Percentiles rank a stretch among this genome's conserved stretches.
Conservation (phyloP, 2,113 vertebrate genomes). For the Sceloporus undulatus region DNA sequence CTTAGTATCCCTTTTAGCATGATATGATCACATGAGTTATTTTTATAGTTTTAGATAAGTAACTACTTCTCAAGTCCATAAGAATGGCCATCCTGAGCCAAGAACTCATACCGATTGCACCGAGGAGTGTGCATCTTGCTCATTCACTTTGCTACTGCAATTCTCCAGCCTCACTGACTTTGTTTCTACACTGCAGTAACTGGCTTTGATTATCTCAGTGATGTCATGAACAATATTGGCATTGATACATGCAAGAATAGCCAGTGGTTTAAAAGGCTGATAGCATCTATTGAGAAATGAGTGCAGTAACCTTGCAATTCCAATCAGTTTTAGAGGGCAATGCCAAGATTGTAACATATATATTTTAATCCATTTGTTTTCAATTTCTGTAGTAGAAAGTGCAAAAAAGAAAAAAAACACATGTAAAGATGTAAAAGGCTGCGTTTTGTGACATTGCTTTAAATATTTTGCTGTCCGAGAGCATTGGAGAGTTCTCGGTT, state of each 20-base stretch:
- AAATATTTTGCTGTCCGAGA: neutral
- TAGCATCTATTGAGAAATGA: neutral
- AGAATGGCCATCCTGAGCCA: neutral
- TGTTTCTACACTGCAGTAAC: accelerated
- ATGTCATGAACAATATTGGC: neutral
- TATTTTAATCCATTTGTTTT: neutral
- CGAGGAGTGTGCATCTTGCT: neutral
- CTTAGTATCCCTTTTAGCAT: neutral
- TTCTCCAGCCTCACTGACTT: neutral
- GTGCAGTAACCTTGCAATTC: neutral
- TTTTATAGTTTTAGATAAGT: slow-evolving; percentile 28
- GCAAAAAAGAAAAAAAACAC: neutral
- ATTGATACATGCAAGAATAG: neutral
- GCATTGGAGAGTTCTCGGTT: neutral
- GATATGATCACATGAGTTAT: slow-evolving; percentile 3
- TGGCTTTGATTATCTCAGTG: neutral
- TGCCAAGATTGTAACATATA: neutral
- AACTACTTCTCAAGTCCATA: neutral
- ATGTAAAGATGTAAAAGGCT: neutral
- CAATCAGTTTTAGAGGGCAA: neutral
- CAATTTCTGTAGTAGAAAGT: neutral
- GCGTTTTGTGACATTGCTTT: neutral
- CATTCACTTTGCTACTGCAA: accelerated
- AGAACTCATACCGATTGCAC: neutral
- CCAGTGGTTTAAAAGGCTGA: neutral